Conservation (phyloP, 2,797 vertebrate genomes). For the Lagocephalus sceleratus region DNA sequence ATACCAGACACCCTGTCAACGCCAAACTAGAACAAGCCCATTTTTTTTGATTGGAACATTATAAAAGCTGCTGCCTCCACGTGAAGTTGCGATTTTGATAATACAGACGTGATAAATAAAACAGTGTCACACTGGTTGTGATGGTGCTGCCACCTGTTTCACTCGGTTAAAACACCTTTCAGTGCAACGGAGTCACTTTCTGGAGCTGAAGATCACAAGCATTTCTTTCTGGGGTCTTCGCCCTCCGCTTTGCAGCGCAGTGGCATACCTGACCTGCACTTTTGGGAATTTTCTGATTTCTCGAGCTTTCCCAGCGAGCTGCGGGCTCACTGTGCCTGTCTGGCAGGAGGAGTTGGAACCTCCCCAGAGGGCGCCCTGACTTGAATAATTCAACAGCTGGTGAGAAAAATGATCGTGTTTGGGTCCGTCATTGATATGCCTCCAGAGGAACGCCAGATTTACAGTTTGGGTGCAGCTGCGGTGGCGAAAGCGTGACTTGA, state of each 20-base stretch:
- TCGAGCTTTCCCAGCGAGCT: constrained; percentile 30
- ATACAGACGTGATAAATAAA: no score
- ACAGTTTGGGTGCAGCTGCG: constrained; percentile 24
- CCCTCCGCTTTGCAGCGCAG: constrained; percentile 6
- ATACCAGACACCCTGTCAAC: no score
- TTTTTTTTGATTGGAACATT: no score
- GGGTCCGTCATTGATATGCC: constrained; percentile 61
- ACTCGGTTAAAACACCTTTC: no score
- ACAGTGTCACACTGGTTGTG: no score
- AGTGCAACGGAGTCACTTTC: not conserved
- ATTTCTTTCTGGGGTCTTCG: constrained; percentile 12
- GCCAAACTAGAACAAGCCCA: no score
- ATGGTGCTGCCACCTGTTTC: no score
- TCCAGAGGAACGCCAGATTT: constrained; percentile 34
- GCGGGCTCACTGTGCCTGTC: constrained; percentile 40
- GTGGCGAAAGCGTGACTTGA: constrained; percentile 28
- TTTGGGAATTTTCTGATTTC: constrained; percentile 44
- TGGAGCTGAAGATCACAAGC: constrained; percentile 8
- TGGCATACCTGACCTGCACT: constrained; percentile 27
- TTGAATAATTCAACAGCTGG: constrained; percentile 78
- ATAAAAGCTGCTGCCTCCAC: no score
- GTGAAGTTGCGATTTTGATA: no score
- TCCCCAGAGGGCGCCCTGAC: constrained; percentile 56
- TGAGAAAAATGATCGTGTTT: constrained; percentile 69
- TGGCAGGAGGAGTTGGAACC: constrained; percentile 52